Conservation (phyloP, 2,113 vertebrate species). For the Charadrius vociferus region DNA sequence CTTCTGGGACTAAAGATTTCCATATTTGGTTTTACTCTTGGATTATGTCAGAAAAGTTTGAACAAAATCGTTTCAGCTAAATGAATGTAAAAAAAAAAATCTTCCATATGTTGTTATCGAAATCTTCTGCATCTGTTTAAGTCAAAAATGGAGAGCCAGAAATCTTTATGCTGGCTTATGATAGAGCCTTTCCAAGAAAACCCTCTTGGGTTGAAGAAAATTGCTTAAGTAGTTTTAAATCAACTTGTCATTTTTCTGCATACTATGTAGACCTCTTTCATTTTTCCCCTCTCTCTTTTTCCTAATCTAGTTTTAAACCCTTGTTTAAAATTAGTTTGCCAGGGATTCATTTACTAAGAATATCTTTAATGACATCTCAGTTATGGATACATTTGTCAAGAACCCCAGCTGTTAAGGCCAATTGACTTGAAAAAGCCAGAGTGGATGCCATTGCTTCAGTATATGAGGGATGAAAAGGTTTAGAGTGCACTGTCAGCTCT, state of each 20-base stretch:
- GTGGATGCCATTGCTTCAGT: not conserved
- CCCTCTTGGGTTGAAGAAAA: not conserved
- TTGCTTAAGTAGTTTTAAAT: slow-evolving; percentile 29
- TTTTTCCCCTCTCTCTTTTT: not conserved
- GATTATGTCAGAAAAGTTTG: slow-evolving; percentile 39
- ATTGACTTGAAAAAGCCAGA: not conserved
- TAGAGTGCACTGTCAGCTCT: not conserved
- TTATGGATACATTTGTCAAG: slow-evolving; percentile 26
- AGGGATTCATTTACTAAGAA: slow-evolving; percentile 37
- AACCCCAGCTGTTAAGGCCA: not conserved
- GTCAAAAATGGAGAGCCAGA: slow-evolving; percentile 46
- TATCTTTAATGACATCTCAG: slow-evolving; percentile 46
- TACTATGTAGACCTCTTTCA: not conserved
- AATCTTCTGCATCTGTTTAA: slow-evolving; percentile 55
- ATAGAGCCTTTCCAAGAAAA: not conserved
- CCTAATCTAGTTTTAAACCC: slow-evolving; percentile 13
- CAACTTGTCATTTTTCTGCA: slow-evolving; percentile 14
- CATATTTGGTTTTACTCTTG: slow-evolving; percentile 56
- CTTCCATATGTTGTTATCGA: slow-evolving; percentile 55
- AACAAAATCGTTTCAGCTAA: slow-evolving; percentile 29
- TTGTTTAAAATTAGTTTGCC: slow-evolving; percentile 31
- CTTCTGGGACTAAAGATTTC: slow-evolving; percentile 26
- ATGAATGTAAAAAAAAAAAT: slow-evolving; percentile 2
- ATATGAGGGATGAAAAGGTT: not conserved
- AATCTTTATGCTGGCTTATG: slow-evolving; percentile 9